These are phyloP conservation scores for Sprattus sprattus DNA, from an alignment of 2,113 vertebrate genomes.

Conservation along the genomic window DNA sequence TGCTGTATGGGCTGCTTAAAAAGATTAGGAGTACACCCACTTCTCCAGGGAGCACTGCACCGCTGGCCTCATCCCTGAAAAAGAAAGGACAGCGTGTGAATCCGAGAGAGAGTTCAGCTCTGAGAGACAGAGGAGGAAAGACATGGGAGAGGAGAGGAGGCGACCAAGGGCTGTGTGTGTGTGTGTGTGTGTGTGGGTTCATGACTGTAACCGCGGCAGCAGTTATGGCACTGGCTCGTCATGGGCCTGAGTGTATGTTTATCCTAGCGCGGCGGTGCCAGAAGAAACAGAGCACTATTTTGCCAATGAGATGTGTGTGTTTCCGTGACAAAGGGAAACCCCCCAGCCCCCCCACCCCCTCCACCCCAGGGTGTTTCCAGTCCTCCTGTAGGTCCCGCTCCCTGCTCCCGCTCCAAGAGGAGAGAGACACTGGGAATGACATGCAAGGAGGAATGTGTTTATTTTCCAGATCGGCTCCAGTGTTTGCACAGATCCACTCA, in stretches of 20 bases:
- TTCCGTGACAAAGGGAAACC: not conserved
- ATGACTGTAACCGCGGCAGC: not conserved
- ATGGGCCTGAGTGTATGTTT: not conserved
- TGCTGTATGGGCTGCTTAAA: no score
- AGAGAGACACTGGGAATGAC: not conserved
- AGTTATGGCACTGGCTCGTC: not conserved
- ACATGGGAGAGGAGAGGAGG: not conserved
- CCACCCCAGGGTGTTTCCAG: not conserved
- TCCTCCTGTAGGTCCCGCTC: not conserved
- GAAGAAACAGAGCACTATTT: not conserved
- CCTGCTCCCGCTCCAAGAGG: no score
- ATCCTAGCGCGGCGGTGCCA: not conserved
- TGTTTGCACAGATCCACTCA: constrained; percentile 14
- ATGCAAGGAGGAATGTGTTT: not conserved
- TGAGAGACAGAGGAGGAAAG: not conserved
- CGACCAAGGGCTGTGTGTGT: not conserved
- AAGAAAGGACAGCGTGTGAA: no score
- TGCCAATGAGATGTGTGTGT: not conserved
- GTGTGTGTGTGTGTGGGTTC: no score
- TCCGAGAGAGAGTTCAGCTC: not conserved
- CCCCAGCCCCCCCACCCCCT: not conserved
- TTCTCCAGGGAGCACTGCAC: no score
- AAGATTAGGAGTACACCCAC: no score
- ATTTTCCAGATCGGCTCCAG: not conserved
- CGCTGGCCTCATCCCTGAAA: no score